Percentiles rank a stretch among this genome's conserved stretches.
Conservation (phyloP, 2,113 vertebrate genomes). For the Platichthys flesus region DNA sequence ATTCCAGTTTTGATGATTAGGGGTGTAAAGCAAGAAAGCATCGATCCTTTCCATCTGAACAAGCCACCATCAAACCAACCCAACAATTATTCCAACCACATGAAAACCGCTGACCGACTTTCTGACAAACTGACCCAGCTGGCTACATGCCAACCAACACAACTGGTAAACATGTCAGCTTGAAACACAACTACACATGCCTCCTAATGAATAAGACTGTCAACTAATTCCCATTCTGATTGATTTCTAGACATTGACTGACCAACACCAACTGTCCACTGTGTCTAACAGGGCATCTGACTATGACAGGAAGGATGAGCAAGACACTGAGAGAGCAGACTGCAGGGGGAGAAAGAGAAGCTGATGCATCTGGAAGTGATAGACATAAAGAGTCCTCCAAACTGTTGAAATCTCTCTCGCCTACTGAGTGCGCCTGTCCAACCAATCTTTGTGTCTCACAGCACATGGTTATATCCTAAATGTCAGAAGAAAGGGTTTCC, state of each 20-base stretch:
- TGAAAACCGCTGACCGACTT: neutral
- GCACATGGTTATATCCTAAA: conserved; percentile 56
- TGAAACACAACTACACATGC: neutral
- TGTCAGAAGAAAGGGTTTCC: conserved; percentile 44
- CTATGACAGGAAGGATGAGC: conserved; percentile 44
- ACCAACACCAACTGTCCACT: conserved; percentile 18
- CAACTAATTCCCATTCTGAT: neutral
- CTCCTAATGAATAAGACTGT: neutral
- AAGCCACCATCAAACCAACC: neutral
- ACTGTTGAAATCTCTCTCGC: conserved; percentile 59
- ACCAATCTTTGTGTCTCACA: conserved; percentile 48
- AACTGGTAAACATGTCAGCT: neutral
- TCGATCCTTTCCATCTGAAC: neutral
- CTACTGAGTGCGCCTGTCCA: conserved; percentile 49
- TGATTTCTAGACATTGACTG: conserved; percentile 1
- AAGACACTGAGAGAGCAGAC: conserved; percentile 31
- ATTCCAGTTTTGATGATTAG: no score
- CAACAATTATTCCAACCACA: neutral
- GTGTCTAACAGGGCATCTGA: conserved; percentile 47
- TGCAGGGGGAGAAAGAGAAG: conserved; percentile 47
- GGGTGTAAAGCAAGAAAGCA: neutral
- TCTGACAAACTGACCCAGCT: neutral
- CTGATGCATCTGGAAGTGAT: conserved; percentile 84
- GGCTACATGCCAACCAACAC: neutral
- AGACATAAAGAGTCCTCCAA: conserved; percentile 69